Conservation (phyloP, 1,140 invertebrate genomes). For the Batillaria attramentaria region DNA sequence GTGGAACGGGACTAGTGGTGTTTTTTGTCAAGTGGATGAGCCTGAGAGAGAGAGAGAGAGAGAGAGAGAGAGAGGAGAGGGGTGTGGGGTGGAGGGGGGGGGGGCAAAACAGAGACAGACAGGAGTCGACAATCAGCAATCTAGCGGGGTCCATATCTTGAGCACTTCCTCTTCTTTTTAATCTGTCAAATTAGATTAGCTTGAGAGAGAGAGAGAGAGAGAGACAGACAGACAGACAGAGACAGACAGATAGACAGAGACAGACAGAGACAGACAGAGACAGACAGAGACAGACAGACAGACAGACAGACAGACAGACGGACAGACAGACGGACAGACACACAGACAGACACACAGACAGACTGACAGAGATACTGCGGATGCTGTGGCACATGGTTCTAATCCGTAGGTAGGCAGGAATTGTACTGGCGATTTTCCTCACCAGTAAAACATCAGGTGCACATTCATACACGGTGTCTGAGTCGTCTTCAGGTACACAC, state of each 20-base stretch:
- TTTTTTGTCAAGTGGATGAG: too few relatives aligned
- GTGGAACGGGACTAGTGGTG: too few relatives aligned
- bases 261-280: neutral
- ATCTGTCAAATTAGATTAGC: too few relatives aligned
- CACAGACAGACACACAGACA: neutral
- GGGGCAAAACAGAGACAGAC: constrained; percentile 28
- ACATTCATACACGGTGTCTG: neutral
- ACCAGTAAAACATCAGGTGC: neutral
- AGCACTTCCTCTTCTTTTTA: too few relatives aligned
- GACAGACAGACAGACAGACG: constrained; percentile 7
- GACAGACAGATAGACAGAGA: constrained; percentile 25
- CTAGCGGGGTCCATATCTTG: constrained; percentile 23
- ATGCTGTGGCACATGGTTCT: too few relatives aligned
- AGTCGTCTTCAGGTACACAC: neutral
- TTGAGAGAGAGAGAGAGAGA: constrained; percentile 19
- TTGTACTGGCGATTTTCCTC: too few relatives aligned
- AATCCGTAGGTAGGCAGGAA: too few relatives aligned
- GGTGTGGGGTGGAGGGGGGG: neutral
- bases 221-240: constrained; percentile 32
- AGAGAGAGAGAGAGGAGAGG: too few relatives aligned
- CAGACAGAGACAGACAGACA: constrained; percentile 10
- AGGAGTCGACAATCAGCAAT: constrained; percentile 32
- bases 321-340: neutral
- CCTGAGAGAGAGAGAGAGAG: too few relatives aligned
- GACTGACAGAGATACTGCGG: too few relatives aligned